Percentiles rank a stretch among this genome's conserved stretches.
phyloP scores from a whole-genome alignment of 2,797 vertebrate genomes.

The Anniella stebbinsi region DNA sequence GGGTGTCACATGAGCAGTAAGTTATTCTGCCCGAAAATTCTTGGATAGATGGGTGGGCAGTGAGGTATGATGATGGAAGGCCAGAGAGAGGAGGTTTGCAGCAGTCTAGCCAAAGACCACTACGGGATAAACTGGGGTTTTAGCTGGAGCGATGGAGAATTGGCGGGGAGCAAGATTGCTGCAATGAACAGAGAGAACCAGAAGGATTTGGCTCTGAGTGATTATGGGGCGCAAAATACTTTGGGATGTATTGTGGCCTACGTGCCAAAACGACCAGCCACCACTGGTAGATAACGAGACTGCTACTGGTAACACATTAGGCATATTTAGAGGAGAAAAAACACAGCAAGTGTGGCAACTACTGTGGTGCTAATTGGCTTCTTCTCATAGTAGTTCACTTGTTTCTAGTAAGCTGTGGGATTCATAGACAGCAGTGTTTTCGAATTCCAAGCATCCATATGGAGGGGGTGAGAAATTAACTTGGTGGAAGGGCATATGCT shows the following conservation, averaged over 20 bases:
- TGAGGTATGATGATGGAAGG: background rate
- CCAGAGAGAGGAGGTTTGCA: background rate
- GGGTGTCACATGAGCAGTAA: background rate
- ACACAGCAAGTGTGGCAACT: background rate
- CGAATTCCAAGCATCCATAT: background rate
- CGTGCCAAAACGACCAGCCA: too few relatives aligned
- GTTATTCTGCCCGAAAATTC: background rate
- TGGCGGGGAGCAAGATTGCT: background rate
- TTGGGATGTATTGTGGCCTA: background rate
- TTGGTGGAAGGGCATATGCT: background rate
- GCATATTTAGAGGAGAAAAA: background rate
- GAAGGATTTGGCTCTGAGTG: background rate
- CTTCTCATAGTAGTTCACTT: background rate
- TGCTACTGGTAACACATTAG: background rate
- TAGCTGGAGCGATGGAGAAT: background rate
- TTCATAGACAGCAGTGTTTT: background rate
- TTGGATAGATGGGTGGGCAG: background rate
- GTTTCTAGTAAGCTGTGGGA: background rate
- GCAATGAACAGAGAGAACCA: background rate
- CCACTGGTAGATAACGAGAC: too few relatives aligned
- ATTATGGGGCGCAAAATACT: background rate
- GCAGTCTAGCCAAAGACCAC: background rate
- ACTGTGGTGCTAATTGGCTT: background rate
- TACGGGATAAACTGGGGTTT: too few relatives aligned
- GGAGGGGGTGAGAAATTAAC: background rate